Percentiles rank a stretch among this genome's conserved stretches.
Evolutionary conservation across 1,140 invertebrate species (phyloP).

Genomic region (Colletes gigas): DNA sequence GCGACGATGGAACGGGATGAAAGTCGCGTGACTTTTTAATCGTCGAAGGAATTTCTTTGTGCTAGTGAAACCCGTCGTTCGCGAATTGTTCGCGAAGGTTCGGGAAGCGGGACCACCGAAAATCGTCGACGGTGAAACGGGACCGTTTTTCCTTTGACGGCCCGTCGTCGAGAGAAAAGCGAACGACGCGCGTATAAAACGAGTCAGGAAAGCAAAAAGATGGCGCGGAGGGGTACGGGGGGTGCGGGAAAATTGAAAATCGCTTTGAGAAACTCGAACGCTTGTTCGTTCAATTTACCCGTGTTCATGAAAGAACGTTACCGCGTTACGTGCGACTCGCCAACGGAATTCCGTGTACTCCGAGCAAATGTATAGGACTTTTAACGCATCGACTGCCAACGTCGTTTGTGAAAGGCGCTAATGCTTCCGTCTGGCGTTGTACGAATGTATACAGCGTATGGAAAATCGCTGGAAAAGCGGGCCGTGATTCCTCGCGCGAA

Average conservation of each 20-base stretch:
- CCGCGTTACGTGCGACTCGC: background rate
- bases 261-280: slow-evolving; percentile 36
- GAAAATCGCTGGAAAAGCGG: no score
- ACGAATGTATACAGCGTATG: no score
- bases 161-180: background rate
- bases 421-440: no score
- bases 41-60: slow-evolving; percentile 66
- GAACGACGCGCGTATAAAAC: slow-evolving; percentile 1
- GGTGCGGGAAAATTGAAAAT: slow-evolving; percentile 19
- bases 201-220: background rate
- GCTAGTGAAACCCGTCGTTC: slow-evolving; percentile 35
- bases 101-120: slow-evolving; percentile 10
- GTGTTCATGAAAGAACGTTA: slow-evolving; percentile 3
- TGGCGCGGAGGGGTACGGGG: no score
- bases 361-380: no score
- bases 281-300: background rate
- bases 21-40: slow-evolving; percentile 63
- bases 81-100: slow-evolving; percentile 35
- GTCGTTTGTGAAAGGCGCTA: no score
- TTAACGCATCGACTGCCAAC: no score
- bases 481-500: no score
- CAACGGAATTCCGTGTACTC: no score
- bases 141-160: slow-evolving; percentile 45
- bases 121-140: slow-evolving; percentile 28
- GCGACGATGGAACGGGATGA: background rate